Conservation (phyloP, 2,113 vertebrate genomes). For the Tupaia chinensis region DNA sequence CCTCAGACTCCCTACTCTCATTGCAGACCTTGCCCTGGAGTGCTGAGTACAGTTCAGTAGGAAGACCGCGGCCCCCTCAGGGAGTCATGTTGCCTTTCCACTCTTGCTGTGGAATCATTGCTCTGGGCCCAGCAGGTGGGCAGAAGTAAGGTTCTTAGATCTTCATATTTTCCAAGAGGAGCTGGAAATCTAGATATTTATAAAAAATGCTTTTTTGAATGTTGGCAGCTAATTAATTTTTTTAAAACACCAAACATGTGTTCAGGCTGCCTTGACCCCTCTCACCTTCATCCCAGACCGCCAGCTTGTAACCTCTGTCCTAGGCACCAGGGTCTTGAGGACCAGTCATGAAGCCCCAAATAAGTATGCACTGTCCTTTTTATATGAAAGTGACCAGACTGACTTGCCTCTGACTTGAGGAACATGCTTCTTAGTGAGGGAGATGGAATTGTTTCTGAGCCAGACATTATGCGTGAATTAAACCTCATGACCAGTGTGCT, state of each 20-base stretch:
- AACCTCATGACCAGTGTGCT: rapidly evolving
- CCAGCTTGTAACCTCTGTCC: not conserved
- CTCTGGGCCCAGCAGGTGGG: no score
- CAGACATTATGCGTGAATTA: not conserved
- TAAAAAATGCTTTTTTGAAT: not conserved
- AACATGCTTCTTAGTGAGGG: not conserved
- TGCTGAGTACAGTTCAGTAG: not conserved
- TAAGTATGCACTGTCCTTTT: not conserved
- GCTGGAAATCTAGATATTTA: not conserved
- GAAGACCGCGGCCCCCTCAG: not conserved
- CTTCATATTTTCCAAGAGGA: not conserved
- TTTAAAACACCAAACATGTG: not conserved
- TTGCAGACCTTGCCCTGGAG: not conserved
- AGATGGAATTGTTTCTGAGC: not conserved
- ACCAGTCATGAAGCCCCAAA: not conserved
- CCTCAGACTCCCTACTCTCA: not conserved
- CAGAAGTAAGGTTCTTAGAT: not conserved
- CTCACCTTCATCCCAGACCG: no score
- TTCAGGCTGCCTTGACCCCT: rapidly evolving
- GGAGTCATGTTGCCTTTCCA: no score
- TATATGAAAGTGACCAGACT: not conserved
- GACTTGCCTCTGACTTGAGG: not conserved
- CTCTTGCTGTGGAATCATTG: rapidly evolving
- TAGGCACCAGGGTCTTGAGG: not conserved
- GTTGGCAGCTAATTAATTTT: no score